Evolutionary conservation across 2,113 vertebrate genomes (phyloP), one percentile per base, ranked within the genome.

Genomic region (Lampris megalopsis): DNA sequence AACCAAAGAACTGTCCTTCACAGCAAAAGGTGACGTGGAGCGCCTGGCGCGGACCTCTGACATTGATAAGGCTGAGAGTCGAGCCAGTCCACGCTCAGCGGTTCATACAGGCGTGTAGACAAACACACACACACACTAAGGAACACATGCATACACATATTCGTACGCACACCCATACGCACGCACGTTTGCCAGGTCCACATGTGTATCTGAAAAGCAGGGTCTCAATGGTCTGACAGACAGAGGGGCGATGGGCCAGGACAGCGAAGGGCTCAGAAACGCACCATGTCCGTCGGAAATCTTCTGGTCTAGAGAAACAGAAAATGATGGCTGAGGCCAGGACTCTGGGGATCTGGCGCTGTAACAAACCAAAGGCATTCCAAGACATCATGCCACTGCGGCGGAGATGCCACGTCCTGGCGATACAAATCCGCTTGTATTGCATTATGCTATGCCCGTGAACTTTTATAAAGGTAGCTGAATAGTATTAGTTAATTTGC

Each of bases 31-130:
- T 72, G 1, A 57, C 87, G 66, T 86, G 73, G 75, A 70, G 91
- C 57, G 86, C 70, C 92, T 92, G 92, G 86, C 90, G 35, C 67
- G 82, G 80, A 86, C 82, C 75, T 86, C 71, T 90, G 88, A 89
- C 92, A 91, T 81, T 88, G 85, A 92, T 91, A 91, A 89, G 87
- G 73, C 81, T 85, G 71, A 24, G 79, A 91, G 77, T 85, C 69
- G 49, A 81, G 59, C 56, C 68, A 84, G 73, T 82, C 80, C 80
- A 86, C 77, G 83, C 76, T 75, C 79, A 71, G 78, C 77, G 50
- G 85, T 68, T 66, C 47, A 63, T 41, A 80, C 49, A 70, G 9
- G 58, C 24, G 42, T 24, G 24, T 24, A 24, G 24, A 24, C 24
- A 24, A 24, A 24, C 24, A 24, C 24, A 24, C 24, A 24, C 50